These are phyloP conservation scores for Denticeps clupeoides DNA, from an alignment of 2,797 vertebrate genomes.

Conservation along the genomic window DNA sequence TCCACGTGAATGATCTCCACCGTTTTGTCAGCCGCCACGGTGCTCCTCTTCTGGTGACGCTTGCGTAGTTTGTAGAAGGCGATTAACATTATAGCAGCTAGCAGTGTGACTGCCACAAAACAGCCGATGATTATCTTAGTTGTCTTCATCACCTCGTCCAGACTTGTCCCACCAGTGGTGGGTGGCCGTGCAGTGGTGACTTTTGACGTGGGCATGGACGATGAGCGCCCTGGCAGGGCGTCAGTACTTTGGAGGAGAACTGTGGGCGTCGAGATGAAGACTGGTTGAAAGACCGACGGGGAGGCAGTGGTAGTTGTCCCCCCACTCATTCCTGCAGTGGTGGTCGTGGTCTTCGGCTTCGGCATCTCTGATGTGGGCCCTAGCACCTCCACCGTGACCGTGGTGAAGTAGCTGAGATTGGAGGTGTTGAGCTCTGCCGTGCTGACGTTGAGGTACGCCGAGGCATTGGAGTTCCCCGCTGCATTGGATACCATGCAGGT, in stretches of 20 bases:
- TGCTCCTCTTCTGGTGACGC: conserved; percentile 90
- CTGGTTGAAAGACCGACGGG: conserved; percentile 84
- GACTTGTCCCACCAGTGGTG: conserved; percentile 63
- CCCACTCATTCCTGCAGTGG: conserved; percentile 23
- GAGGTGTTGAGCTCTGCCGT: conserved; percentile 93
- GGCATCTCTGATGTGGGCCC: conserved; percentile 78
- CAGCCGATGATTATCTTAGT: conserved; percentile 98
- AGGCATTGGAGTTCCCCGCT: conserved; percentile 91
- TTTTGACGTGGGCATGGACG: conserved; percentile 62
- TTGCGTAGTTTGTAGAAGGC: conserved; percentile 97
- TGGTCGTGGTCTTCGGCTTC: conserved; percentile 74
- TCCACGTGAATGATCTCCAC: conserved; percentile 95
- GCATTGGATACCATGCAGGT: conserved; percentile 97
- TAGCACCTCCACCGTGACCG: conserved; percentile 87
- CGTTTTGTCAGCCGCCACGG: conserved; percentile 80
- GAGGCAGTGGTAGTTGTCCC: conserved; percentile 75
- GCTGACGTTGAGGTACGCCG: conserved; percentile 94
- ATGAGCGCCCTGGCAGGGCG: conserved; percentile 43
- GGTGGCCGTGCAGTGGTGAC: conserved; percentile 65
- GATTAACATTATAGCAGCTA: conserved; percentile 94
- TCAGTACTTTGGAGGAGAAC: conserved; percentile 81
- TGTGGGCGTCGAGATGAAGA: conserved; percentile 91
- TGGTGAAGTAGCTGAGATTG: conserved; percentile 96
- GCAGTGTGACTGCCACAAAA: conserved; percentile 89
- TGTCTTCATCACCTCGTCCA: conserved; percentile 98